Evolutionary conservation across 2,113 vertebrate genomes (phyloP).

Genomic region (Myiozetetes cayanensis): DNA sequence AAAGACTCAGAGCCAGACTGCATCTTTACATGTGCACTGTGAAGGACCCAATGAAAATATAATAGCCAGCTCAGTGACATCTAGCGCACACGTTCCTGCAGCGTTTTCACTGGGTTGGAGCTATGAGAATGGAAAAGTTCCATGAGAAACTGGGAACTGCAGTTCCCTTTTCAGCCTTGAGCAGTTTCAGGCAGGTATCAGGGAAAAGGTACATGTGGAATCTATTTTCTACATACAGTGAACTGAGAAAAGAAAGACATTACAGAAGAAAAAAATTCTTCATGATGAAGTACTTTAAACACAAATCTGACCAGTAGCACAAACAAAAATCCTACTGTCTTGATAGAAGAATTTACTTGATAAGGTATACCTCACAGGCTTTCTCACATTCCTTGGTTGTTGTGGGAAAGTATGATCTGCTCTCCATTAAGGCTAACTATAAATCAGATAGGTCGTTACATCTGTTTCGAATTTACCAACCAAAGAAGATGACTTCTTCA

Average conservation of each 20-base stretch:
- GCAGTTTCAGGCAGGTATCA: neutral
- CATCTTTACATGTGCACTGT: neutral
- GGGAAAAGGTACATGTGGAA: neutral
- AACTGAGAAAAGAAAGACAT: neutral
- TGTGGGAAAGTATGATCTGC: neutral
- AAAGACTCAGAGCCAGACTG: neutral
- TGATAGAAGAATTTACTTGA: neutral
- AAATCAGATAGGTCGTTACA: neutral
- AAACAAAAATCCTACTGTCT: neutral
- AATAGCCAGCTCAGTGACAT: neutral
- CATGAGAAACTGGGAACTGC: neutral
- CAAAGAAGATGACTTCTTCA: neutral
- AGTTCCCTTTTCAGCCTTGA: neutral
- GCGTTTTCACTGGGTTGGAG: neutral
- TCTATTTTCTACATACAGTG: neutral
- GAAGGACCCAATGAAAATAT: neutral
- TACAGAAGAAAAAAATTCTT: neutral
- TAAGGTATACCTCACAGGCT: neutral
- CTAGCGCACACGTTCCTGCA: neutral
- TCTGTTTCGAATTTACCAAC: neutral
- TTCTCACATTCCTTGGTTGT: neutral
- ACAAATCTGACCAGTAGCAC: rapidly evolving
- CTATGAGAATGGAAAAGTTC: neutral
- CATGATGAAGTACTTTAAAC: neutral
- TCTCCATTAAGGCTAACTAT: neutral